Base-by-base conservation (phyloP, 1,140 invertebrate species). In the Steinernema feltiae region DNA sequence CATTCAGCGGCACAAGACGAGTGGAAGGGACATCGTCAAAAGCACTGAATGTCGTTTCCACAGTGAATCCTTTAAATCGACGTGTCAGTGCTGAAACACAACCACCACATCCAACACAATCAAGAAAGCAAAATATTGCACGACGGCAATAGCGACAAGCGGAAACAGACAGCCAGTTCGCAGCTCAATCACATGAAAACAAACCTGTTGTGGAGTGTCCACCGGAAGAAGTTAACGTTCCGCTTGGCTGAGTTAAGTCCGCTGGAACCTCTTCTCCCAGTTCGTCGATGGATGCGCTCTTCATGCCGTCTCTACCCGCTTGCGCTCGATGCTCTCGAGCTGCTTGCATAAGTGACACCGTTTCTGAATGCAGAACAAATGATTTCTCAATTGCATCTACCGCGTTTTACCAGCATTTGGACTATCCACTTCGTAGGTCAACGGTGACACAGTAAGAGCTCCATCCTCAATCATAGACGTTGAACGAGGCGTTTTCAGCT, bases 341-440 rank as follows among this genome's bases (percentile, higher is more conserved):
- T 1, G 80, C 80, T 80, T 81, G 80, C 80, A 81, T 81, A 15
- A 81, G 70, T 1, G 80, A 81, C 3, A 75, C 80, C 18, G 79
- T 74, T 48, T 81, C 29, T 48, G 77, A 77, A 32, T 48, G 24
- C 41, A 32, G 15, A 63, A 21, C 69, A n/a, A 53, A n/a, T 15
- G 24, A 3, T 7, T 0, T 30, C 21, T 30, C n/a, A n/a, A n/a
- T 35, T 21, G 30, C 15, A 35, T 46, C 21, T 18, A 21, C 21
- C 7, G 32, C 69, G 30, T 27, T 32, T 0, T 48, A 79, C 78
- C 76, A 17, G 75, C 75, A 32, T 74, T 46, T n/a, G 46, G 30
- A n/a, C 75, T 69, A 30, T 78, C 77, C n/a, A 48, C 74, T 31
- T 7, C 3, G 53, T 75, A 31, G 15, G 32, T 74, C 17, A 72